Evolutionary conservation across 1,140 invertebrate species (phyloP).

Genomic region (Conopomorpha cramerella): DNA sequence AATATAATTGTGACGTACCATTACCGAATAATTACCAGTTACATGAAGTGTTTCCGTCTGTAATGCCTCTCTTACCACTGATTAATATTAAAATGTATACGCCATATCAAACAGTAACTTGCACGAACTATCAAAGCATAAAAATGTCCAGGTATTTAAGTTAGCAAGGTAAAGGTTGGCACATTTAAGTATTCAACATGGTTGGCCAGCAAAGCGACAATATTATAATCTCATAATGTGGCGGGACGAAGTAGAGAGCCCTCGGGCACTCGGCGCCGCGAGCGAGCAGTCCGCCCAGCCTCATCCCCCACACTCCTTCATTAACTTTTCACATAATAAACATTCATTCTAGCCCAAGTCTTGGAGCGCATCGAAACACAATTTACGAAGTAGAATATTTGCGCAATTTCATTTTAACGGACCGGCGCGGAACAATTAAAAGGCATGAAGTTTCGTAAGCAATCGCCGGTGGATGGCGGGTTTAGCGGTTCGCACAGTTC

Average conservation of each 20-base stretch:
- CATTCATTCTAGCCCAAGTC: constrained; percentile 10
- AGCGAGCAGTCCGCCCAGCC: constrained; percentile 15
- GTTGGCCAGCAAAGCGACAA: constrained; percentile 44
- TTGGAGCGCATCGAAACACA: constrained; percentile 25
- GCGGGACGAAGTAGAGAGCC: constrained; percentile 28
- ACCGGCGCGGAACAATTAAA: constrained; percentile 22
- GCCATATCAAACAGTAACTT: no score
- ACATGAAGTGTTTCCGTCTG: no score
- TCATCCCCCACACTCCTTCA: constrained; percentile 4
- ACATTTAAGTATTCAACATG: no score
- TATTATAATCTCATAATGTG: constrained; percentile 51
- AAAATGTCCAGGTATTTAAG: no score
- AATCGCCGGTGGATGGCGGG: constrained; percentile 13
- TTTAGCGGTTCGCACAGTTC: constrained; percentile 35
- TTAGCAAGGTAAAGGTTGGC: no score
- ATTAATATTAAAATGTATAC: no score
- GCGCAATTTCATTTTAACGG: constrained; percentile 15
- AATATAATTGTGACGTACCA: neutral
- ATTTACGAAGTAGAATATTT: constrained; percentile 19
- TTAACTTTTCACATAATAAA: constrained; percentile 15
- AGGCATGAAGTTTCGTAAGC: constrained; percentile 39
- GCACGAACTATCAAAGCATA: no score
- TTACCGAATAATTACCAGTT: constrained; percentile 9
- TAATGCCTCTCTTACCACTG: no score
- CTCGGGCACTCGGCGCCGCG: constrained; percentile 32